Evolutionary conservation across 2,113 vertebrate species (phyloP).

Genomic region (Semicossyphus pulcher): DNA sequence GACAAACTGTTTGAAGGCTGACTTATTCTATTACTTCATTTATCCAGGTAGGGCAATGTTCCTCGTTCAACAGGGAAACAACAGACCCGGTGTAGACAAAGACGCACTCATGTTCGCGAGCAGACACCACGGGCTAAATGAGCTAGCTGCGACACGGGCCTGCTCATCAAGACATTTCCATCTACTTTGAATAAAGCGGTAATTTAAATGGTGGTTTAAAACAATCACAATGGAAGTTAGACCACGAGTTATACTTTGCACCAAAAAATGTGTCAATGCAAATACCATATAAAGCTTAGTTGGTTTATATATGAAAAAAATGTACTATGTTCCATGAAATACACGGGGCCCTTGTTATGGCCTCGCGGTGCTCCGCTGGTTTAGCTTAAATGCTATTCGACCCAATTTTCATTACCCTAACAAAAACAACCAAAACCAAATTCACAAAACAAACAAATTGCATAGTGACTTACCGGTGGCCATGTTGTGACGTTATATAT

Average conservation of each 20-base stretch:
- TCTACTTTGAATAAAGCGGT: neutral
- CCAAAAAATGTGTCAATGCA: accelerated
- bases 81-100: slow-evolving; percentile 58
- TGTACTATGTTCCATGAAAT: slow-evolving; percentile 4
- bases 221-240: accelerated
- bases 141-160: neutral
- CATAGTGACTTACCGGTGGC: slow-evolving; percentile 78
- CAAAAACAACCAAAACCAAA: neutral
- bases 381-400: slow-evolving; percentile 30
- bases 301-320: accelerated
- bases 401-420: neutral
- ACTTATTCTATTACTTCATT: accelerated
- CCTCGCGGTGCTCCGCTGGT: slow-evolving; percentile 57
- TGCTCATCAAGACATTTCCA: accelerated
- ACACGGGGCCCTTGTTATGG: slow-evolving; percentile 47
- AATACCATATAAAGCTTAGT: accelerated
- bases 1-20: accelerated
- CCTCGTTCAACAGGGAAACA: neutral
- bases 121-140: neutral
- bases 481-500: slow-evolving; percentile 66
- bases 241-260: accelerated
- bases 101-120: slow-evolving; percentile 20
- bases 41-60: accelerated
- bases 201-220: neutral
- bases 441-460: accelerated